Conservation (phyloP, 2,888 invertebrate species). For the Malthinus seriepunctatus region DNA sequence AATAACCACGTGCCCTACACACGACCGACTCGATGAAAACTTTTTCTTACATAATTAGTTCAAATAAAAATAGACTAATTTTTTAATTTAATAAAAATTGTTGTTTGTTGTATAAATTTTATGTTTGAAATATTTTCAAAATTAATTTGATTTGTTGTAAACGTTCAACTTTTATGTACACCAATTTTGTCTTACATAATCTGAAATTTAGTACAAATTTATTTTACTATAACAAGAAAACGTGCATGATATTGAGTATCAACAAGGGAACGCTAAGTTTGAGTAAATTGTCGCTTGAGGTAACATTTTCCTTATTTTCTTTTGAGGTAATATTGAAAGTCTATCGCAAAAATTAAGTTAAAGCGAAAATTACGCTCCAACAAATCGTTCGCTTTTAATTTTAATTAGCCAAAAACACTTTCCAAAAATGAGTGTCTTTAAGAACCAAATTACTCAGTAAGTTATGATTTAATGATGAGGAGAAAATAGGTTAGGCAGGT, state of each 20-base stretch:
- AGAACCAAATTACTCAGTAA: too few relatives aligned
- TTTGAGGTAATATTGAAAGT: conserved; percentile 1
- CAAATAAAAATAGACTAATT: conserved; percentile 6
- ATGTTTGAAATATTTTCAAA: neutral
- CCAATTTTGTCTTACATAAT: conserved; percentile 2
- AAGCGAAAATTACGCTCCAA: too few relatives aligned
- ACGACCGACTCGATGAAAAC: conserved; percentile 8
- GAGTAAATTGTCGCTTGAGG: conserved; percentile 13
- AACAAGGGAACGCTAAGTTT: conserved; percentile 7
- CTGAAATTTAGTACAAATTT: conserved; percentile 7
- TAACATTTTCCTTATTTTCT: conserved; percentile 8
- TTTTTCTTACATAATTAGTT: conserved; percentile 7
- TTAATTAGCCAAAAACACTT: too few relatives aligned
- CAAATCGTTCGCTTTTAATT: too few relatives aligned
- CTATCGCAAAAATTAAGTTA: neutral
- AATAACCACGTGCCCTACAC: conserved; percentile 19
- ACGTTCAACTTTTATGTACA: neutral
- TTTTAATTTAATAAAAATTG: neutral
- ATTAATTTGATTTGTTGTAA: neutral
- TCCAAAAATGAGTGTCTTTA: too few relatives aligned
- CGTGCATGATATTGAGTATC: conserved; percentile 12
- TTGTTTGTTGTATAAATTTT: neutral
- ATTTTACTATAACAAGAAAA: conserved; percentile 11
- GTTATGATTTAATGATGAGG: conserved; percentile 2
- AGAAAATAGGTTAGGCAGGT: conserved; percentile 22